Evolutionary conservation across 2,888 invertebrate species (phyloP), one percentile per base, ranked within the genome.

Genomic region (Philereme vetulata): DNA sequence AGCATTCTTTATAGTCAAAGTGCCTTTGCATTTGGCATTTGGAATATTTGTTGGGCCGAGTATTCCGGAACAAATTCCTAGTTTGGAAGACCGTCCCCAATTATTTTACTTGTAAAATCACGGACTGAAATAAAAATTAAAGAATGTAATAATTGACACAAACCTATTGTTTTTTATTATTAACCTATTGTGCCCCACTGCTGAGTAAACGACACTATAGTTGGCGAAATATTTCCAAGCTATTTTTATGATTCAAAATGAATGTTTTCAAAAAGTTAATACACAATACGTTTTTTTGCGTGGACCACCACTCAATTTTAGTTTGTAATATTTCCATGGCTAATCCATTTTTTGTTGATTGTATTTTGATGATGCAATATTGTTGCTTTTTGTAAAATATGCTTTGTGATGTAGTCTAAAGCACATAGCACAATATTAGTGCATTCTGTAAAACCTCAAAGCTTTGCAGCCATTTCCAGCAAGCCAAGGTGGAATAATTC

Each of bases 401-500:
- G 21, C 21, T 21, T 21, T 21, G 21, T 48, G 51, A 56, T 38
- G 44, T 48, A 9, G 21, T 21, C 21, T 21, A 21, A 21, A 21
- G 21, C 56, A 38, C 36, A 40, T 21, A 54, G 21, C 45, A 57
- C 47, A 55, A 62, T 54, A 48, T 45, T 10, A 62, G 57, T 51
- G 53, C 54, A 53, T 51, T 62, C 54, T 43, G 57, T 44, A 48
- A 51, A 58, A 58, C 54, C 52, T 51, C 54, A 55, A 56, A 61
- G 62, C 53, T 49, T 42, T 51, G 56, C 44, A 51, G 59, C 59
- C 77, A 53, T 66, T 71, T 81, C 81, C 71, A 81, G 80, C 48
- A 54, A 56, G 58, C 52, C 67, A 61, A 64, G 72, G 60, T 62
- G 63, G 62, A 69, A 72, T 77, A 80, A 71, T 72, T 79, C 79